These are phyloP conservation scores for Dinoponera quadriceps DNA, from an alignment of 1,140 invertebrate genomes.

Conservation along the genomic window DNA sequence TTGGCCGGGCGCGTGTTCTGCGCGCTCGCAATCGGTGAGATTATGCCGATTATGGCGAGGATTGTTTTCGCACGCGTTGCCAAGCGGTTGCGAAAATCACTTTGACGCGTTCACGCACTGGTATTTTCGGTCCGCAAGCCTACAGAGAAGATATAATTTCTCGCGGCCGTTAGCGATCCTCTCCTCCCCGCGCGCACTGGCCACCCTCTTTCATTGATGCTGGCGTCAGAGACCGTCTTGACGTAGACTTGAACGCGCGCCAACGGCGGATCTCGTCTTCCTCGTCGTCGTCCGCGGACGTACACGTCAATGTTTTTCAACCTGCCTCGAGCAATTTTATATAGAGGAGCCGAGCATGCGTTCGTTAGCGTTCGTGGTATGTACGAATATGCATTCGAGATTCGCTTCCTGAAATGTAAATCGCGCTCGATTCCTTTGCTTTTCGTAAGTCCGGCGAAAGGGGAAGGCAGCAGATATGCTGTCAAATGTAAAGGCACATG, in stretches of 20 bases:
- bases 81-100: conserved; percentile 63
- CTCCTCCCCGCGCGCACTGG: conserved; percentile 31
- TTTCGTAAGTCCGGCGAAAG: no score
- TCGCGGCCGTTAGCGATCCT: conserved; percentile 54
- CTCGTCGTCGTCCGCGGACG: conserved; percentile 36
- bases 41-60: conserved; percentile 40
- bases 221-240: conserved; percentile 79
- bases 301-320: conserved; percentile 36
- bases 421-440: no score
- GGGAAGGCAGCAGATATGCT: no score
- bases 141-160: conserved; percentile 71
- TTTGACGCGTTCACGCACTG: conserved; percentile 62
- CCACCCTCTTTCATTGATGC: conserved; percentile 79
- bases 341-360: not conserved
- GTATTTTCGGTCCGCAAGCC: conserved; percentile 74
- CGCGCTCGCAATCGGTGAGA: not conserved
- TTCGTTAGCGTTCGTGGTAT: not conserved
- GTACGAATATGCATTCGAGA: not conserved
- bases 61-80: conserved; percentile 21
- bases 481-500: no score
- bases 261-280: conserved; percentile 68
- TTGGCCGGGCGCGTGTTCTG: no score
- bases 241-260: conserved; percentile 77
- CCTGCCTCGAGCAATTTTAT: conserved; percentile 8
- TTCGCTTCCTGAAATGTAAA: not conserved